phyloP scores from a whole-genome alignment of 2,797 vertebrate genomes.

The Eleutherodactylus coqui region DNA sequence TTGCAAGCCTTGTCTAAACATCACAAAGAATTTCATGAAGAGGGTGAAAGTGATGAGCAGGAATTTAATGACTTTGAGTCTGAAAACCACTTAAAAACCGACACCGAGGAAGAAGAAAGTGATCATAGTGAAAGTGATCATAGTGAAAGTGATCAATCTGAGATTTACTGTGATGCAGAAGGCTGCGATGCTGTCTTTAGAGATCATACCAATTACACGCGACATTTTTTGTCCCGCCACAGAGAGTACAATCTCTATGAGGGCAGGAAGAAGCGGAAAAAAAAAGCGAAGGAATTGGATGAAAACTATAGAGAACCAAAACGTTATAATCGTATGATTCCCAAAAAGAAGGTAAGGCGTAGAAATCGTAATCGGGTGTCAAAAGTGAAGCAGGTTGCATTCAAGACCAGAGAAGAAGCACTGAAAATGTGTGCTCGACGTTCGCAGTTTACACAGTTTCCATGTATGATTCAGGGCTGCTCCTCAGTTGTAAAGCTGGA shows the following conservation, averaged over 20 bases:
- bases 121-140: constrained; percentile 76
- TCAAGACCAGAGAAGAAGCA: constrained; percentile 90
- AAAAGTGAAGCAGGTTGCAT: constrained; percentile 69
- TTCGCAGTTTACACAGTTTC: constrained; percentile 83
- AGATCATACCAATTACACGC: constrained; percentile 84
- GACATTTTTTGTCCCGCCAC: constrained; percentile 87
- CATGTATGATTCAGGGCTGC: constrained; percentile 94
- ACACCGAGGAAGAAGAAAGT: constrained; percentile 78
- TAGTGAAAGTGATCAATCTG: constrained; percentile 78
- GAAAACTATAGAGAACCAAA: constrained; percentile 48
- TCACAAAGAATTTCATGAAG: constrained; percentile 78
- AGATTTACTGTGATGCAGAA: constrained; percentile 87
- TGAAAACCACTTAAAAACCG: constrained; percentile 89
- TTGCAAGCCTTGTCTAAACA: constrained; percentile 80
- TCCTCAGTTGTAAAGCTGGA: constrained; percentile 88
- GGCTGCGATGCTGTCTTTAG: constrained; percentile 86
- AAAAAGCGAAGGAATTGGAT: constrained; percentile 64
- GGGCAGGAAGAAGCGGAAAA: constrained; percentile 81
- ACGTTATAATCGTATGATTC: constrained; percentile 19
- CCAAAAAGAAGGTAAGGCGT: constrained; percentile 73
- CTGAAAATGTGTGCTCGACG: constrained; percentile 94
- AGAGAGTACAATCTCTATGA: constrained; percentile 86
- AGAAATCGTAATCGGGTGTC: constrained; percentile 75
- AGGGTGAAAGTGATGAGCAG: constrained; percentile 74
- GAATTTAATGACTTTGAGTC: constrained; percentile 89